Evolutionary conservation across 2,888 invertebrate genomes (phyloP).

Genomic region (Cantharis rufa): DNA sequence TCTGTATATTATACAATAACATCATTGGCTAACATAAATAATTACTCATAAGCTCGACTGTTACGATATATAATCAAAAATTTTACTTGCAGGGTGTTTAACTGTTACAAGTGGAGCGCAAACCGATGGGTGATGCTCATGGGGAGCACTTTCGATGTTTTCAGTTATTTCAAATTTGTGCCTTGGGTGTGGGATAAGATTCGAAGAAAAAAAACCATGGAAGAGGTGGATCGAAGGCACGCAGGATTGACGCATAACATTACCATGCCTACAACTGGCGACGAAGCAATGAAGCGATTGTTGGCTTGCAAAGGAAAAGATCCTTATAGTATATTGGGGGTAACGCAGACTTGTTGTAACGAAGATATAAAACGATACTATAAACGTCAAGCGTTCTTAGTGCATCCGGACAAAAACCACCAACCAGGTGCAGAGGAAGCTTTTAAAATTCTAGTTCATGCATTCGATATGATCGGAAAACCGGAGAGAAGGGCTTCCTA

Average conservation of each 20-base stretch:
- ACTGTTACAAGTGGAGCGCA: conserved; percentile 47
- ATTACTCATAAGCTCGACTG: too few relatives aligned
- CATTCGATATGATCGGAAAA: conserved; percentile 93
- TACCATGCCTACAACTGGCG: conserved; percentile 84
- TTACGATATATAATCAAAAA: too few relatives aligned
- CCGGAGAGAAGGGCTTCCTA: conserved; percentile 65
- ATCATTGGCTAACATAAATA: too few relatives aligned
- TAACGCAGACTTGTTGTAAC: conserved; percentile 84
- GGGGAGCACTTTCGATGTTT: conserved; percentile 41
- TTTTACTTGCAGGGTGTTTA: conserved; percentile 41
- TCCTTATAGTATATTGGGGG: conserved; percentile 79
- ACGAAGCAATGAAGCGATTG: conserved; percentile 92
- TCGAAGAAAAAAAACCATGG: conserved; percentile 51
- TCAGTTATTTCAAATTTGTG: conserved; percentile 46
- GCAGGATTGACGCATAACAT: conserved; percentile 72
- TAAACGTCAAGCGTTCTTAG: conserved; percentile 89
- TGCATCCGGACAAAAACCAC: conserved; percentile 95
- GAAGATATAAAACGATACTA: conserved; percentile 95
- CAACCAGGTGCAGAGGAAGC: conserved; percentile 96
- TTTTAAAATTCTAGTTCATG: conserved; percentile 92
- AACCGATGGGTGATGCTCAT: conserved; percentile 45
- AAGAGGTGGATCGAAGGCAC: conserved; percentile 55
- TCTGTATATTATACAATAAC: too few relatives aligned
- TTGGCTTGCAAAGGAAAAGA: conserved; percentile 94
- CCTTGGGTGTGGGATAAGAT: conserved; percentile 52